phyloP scores from a whole-genome alignment of 2,888 invertebrate genomes.

The Antheraea assamensis region DNA sequence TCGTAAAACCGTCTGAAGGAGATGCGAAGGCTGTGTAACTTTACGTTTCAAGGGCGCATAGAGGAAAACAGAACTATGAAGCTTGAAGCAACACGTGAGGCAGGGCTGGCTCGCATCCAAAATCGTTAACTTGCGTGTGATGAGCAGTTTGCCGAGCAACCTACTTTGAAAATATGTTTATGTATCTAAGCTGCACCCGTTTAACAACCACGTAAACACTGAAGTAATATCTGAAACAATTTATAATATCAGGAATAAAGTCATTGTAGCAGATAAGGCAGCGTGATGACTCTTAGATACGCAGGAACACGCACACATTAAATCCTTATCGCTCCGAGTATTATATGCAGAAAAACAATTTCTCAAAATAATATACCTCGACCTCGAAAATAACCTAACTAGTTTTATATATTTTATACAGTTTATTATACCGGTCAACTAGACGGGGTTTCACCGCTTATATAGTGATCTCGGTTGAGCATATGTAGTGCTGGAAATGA shows the following conservation, averaged over 20 bases:
- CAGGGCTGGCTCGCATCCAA: not conserved
- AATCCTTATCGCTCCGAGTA: no score
- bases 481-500: not conserved
- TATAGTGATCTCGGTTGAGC: not conserved
- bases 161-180: not conserved
- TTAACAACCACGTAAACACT: not conserved
- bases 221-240: no score
- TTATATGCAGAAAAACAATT: no score
- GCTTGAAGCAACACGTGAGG: conserved; percentile 14
- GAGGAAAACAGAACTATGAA: conserved; percentile 12
- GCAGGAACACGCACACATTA: no score
- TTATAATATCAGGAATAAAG: no score
- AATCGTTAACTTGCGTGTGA: not conserved
- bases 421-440: not conserved
- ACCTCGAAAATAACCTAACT: no score
- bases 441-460: not conserved
- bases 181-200: not conserved
- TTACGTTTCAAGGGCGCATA: conserved; percentile 2
- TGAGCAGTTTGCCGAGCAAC: not conserved
- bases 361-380: no score
- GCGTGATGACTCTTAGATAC: no score
- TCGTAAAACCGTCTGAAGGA: conserved; percentile 1
- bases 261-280: no score
- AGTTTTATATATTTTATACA: no score
- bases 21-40: not conserved